Conservation (phyloP, 2,888 invertebrate species). For the Cheilosia pagana region DNA sequence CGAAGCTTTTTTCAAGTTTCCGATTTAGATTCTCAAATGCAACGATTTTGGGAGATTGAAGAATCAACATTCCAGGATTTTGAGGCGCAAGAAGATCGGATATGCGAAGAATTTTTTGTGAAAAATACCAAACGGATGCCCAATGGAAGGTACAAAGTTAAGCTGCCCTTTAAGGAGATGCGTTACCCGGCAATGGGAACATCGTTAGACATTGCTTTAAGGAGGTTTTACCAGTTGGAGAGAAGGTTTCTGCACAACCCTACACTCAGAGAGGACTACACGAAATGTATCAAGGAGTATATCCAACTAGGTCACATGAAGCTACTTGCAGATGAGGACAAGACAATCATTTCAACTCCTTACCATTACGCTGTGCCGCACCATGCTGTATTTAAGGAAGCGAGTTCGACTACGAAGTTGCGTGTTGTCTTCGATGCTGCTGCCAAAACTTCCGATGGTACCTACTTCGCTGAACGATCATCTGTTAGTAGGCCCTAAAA, state of each 20-base stretch:
- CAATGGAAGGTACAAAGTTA: constrained; percentile 27
- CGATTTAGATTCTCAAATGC: constrained; percentile 8
- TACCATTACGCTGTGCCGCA: constrained; percentile 8
- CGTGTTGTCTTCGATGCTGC: constrained; percentile 18
- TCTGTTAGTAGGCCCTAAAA: constrained; percentile 26
- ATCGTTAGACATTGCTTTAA: constrained; percentile 9
- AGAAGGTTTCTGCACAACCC: constrained; percentile 12
- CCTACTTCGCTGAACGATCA: constrained; percentile 23
- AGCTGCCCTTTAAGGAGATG: constrained; percentile 20
- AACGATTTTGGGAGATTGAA: constrained; percentile 31
- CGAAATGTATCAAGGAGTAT: constrained; percentile 30
- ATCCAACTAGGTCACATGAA: constrained; percentile 21
- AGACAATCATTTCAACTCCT: not conserved
- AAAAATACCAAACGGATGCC: constrained; percentile 22
- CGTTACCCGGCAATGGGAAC: constrained; percentile 14
- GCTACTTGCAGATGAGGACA: constrained; percentile 12
- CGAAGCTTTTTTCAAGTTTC: too few species aligned
- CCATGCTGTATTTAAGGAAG: constrained; percentile 15
- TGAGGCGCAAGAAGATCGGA: not conserved
- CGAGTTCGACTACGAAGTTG: constrained; percentile 17
- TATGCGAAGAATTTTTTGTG: constrained; percentile 10
- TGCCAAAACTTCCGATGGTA: constrained; percentile 16
- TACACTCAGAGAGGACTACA: constrained; percentile 17
- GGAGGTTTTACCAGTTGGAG: constrained; percentile 15
- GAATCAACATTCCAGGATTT: constrained; percentile 4